Percentiles rank a stretch among this genome's conserved stretches.
These are phyloP conservation scores for Apoderus coryli DNA, from an alignment of 2,888 invertebrate genomes.

Conservation along the genomic window DNA sequence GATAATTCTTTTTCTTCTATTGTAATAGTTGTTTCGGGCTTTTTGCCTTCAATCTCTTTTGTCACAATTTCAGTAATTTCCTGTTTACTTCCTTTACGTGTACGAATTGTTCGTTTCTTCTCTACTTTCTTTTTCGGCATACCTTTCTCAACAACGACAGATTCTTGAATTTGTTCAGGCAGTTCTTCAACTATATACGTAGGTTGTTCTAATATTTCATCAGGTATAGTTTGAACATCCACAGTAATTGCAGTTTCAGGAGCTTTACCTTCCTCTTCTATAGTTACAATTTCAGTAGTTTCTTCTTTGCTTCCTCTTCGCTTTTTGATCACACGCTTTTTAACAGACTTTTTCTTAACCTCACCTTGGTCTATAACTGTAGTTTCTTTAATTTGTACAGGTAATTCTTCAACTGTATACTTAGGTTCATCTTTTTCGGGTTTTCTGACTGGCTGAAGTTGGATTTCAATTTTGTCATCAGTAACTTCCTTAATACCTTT, in stretches of 20 bases:
- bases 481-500: conserved; percentile 16
- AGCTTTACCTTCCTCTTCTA: conserved; percentile 30
- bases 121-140: conserved; percentile 16
- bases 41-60: conserved; percentile 26
- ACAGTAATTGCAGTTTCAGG: conserved; percentile 26
- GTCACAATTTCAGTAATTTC: conserved; percentile 32
- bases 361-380: conserved; percentile 18
- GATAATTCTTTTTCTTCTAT: conserved; percentile 19
- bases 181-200: conserved; percentile 19
- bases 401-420: conserved; percentile 26
- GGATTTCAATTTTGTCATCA: conserved; percentile 24
- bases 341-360: conserved; percentile 23
- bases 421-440: conserved; percentile 19
- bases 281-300: conserved; percentile 33
- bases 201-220: conserved; percentile 19
- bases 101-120: conserved; percentile 31
- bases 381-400: conserved; percentile 27
- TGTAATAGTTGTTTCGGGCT: conserved; percentile 23
- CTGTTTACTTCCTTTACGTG: conserved; percentile 28
- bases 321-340: conserved; percentile 27
- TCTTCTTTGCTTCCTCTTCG: conserved; percentile 24
- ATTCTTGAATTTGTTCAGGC: conserved; percentile 25
- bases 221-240: conserved; percentile 20
- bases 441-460: conserved; percentile 21
- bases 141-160: conserved; percentile 19